These are phyloP conservation scores for Autographa gamma DNA, from an alignment of 2,888 invertebrate species.

Conservation along the genomic window DNA sequence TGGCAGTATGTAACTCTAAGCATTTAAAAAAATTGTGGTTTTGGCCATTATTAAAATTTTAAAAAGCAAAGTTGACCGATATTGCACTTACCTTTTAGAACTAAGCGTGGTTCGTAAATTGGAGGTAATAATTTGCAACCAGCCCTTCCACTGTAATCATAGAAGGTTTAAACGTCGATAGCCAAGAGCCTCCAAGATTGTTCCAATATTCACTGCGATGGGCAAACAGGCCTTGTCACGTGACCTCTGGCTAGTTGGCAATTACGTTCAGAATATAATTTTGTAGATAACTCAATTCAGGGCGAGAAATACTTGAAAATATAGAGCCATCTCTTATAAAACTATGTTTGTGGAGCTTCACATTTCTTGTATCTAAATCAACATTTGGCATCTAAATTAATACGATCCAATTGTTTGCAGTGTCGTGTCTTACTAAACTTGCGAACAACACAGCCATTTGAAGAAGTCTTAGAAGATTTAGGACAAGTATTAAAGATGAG, in stretches of 20 bases:
- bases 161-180: background rate
- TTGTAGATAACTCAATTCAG: background rate
- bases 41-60: too few species aligned
- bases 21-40: too few species aligned
- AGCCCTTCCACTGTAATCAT: background rate
- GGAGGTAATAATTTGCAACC: background rate
- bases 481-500: constrained; percentile 97
- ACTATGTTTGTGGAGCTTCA: background rate
- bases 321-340: background rate
- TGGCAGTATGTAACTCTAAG: too few species aligned
- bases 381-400: background rate
- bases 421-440: constrained; percentile 97
- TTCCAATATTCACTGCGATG: constrained; percentile 1
- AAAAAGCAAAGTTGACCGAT: background rate
- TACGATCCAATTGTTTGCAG: constrained; percentile 83
- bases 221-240: background rate
- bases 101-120: background rate
- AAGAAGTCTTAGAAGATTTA: constrained; percentile 97
- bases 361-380: background rate
- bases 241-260: background rate
- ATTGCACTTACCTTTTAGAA: background rate
- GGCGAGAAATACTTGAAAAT: background rate
- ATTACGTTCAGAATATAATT: background rate
- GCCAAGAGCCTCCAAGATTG: background rate
- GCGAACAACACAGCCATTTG: constrained; percentile 97